phyloP scores from a whole-genome alignment of 2,797 vertebrate genomes.

The Acanthornis magna region DNA sequence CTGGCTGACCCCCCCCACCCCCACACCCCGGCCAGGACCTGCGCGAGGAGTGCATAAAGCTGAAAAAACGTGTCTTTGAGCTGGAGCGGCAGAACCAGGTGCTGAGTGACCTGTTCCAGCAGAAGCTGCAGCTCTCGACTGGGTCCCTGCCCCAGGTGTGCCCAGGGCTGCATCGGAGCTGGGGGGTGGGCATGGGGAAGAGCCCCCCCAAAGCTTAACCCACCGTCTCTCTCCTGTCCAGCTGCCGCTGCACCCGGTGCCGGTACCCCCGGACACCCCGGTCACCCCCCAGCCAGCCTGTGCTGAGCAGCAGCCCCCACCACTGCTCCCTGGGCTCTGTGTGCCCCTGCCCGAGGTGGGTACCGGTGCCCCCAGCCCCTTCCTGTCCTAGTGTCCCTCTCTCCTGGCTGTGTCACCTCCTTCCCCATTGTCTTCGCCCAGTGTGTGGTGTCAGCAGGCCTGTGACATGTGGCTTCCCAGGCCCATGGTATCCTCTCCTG shows the following conservation, averaged over 20 bases:
- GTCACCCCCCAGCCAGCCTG: constrained; percentile 32
- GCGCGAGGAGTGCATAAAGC: constrained; percentile 94
- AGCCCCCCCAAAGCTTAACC: not conserved
- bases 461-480: fast-evolving
- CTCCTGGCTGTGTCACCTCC: not conserved
- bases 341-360: constrained; percentile 71
- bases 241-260: constrained; percentile 50
- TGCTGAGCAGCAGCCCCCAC: constrained; percentile 31
- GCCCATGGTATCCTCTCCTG: not conserved
- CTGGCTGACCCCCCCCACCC: not conserved
- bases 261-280: not conserved
- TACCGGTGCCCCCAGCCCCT: fast-evolving
- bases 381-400: not conserved
- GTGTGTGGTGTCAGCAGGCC: not conserved
- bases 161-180: fast-evolving
- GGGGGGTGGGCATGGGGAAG: not conserved
- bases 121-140: constrained; percentile 88
- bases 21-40: constrained; percentile 79
- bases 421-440: not conserved
- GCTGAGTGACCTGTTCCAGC: constrained; percentile 91
- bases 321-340: constrained; percentile 42
- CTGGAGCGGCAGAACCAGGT: constrained; percentile 94
- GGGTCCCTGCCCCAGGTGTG: constrained; percentile 87
- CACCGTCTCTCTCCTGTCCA: not conserved
- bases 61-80: constrained; percentile 95